Conservation (phyloP, 2,113 vertebrate species). For the Empidonax alnorum region DNA sequence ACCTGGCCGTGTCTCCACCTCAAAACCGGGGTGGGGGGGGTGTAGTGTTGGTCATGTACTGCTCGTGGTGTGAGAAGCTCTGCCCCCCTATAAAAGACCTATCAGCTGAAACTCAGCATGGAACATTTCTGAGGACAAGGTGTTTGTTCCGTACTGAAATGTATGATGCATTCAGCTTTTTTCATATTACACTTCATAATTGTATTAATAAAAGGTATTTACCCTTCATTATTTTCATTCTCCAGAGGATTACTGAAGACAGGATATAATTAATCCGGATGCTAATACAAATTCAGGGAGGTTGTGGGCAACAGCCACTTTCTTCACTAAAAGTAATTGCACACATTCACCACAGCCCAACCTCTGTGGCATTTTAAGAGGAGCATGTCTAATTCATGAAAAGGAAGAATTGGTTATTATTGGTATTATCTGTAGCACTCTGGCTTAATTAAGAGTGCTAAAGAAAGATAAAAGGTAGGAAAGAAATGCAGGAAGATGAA, state of each 20-base stretch:
- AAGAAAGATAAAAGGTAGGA: conserved; percentile 60
- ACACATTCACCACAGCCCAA: conserved; percentile 32
- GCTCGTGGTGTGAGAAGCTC: background rate
- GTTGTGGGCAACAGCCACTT: conserved; percentile 17
- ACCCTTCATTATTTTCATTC: conserved; percentile 64
- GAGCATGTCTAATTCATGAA: conserved; percentile 52
- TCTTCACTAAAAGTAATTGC: conserved; percentile 51
- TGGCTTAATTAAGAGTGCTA: conserved; percentile 55
- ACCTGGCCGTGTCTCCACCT: rapidly evolving
- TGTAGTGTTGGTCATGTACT: background rate
- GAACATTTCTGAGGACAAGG: background rate
- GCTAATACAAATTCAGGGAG: background rate
- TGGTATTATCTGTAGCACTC: conserved; percentile 52
- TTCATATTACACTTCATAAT: conserved; percentile 24
- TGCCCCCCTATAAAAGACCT: background rate
- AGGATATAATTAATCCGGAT: conserved; percentile 61
- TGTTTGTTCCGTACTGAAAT: background rate
- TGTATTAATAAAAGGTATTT: conserved; percentile 69
- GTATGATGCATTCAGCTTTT: conserved; percentile 30
- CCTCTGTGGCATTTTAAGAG: conserved; percentile 57
- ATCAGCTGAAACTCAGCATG: background rate
- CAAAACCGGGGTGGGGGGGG: background rate
- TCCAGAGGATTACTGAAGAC: conserved; percentile 36
- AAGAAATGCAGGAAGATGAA: conserved; percentile 38
- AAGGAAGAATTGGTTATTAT: conserved; percentile 56